Evolutionary conservation across 2,113 vertebrate species (phyloP).

Genomic region (Cephalopterus ornatus): DNA sequence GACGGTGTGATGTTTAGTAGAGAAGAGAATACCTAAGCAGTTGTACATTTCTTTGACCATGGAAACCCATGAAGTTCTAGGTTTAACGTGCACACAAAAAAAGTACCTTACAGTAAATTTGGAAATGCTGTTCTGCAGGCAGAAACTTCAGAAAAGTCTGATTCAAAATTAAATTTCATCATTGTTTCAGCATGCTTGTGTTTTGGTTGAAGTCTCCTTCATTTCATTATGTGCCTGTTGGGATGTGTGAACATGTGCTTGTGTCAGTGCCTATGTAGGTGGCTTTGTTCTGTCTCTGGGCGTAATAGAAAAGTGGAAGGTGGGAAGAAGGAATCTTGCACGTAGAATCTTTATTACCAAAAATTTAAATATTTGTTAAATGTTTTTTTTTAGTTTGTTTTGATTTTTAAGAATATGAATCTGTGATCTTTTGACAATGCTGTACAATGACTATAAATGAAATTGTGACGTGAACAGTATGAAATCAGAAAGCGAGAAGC

Average conservation of each 20-base stretch:
- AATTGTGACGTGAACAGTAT: not conserved
- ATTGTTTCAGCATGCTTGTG: not conserved
- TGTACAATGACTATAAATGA: not conserved
- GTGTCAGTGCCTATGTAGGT: not conserved
- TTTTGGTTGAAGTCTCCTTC: not conserved
- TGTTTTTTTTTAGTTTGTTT: accelerated
- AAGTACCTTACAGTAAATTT: not conserved
- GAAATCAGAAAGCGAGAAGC: not conserved
- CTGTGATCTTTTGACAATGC: not conserved
- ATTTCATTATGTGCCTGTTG: not conserved
- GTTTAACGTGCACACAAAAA: not conserved
- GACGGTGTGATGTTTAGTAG: not conserved
- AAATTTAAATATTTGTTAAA: not conserved
- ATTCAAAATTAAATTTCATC: not conserved
- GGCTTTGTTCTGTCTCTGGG: not conserved
- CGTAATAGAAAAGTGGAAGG: not conserved
- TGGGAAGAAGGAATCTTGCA: not conserved
- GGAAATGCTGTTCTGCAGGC: not conserved
- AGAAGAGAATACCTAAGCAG: not conserved
- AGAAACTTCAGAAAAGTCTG: not conserved
- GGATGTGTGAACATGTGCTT: not conserved
- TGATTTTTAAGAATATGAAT: not conserved
- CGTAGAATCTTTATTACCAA: not conserved
- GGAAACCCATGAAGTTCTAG: not conserved
- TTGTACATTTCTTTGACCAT: accelerated